phyloP scores from a whole-genome alignment of 1,140 invertebrate species.

The Sycobia sp. region DNA sequence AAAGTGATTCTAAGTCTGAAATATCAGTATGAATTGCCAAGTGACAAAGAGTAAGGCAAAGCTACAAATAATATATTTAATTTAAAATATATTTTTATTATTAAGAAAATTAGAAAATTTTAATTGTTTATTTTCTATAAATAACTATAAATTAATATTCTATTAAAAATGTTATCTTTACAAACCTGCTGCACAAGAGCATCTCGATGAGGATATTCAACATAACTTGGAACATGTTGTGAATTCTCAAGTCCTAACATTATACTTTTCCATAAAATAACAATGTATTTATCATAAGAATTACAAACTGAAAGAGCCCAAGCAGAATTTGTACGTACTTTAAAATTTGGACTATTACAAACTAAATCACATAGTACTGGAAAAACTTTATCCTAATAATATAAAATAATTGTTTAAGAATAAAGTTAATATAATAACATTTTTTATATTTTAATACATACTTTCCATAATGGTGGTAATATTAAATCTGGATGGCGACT shows the following conservation, averaged over 20 bases:
- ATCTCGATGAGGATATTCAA: conserved; percentile 81
- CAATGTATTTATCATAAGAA: conserved; percentile 67
- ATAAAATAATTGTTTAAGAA: conserved; percentile 14
- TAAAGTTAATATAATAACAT: neutral
- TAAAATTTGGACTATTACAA: conserved; percentile 68
- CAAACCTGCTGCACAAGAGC: conserved; percentile 71
- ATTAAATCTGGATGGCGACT: conserved; percentile 51
- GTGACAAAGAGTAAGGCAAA: conserved; percentile 57
- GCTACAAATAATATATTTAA: conserved; percentile 43
- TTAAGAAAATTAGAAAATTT: too few species aligned
- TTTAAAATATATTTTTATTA: conserved; percentile 9
- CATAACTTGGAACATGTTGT: conserved; percentile 75
- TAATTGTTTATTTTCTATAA: too few species aligned
- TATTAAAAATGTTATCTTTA: conserved; percentile 15
- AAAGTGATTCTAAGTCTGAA: conserved; percentile 50
- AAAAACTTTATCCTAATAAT: conserved; percentile 61
- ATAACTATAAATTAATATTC: too few species aligned
- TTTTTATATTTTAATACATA: conserved; percentile 37
- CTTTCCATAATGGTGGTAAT: conserved; percentile 53
- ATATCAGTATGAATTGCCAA: conserved; percentile 47
- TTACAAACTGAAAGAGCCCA: conserved; percentile 71
- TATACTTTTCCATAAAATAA: conserved; percentile 71
- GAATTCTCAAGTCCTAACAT: conserved; percentile 74
- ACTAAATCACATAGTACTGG: conserved; percentile 61
- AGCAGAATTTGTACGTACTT: conserved; percentile 82